Base-by-base conservation (phyloP, 2,113 vertebrate genomes). In the Thinocorus orbignyianus region DNA sequence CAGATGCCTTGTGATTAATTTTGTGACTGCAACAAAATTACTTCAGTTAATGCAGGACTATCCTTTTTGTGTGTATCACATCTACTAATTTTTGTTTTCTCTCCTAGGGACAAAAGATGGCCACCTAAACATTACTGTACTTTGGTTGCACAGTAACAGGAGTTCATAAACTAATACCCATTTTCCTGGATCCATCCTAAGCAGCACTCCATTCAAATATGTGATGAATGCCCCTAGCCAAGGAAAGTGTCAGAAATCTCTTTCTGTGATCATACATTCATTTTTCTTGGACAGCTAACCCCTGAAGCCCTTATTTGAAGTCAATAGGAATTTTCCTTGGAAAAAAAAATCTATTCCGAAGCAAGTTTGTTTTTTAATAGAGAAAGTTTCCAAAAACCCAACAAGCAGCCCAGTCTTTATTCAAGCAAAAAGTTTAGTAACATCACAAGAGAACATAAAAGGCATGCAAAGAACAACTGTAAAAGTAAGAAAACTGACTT, bases 361-460 rank as follows among this genome's bases (percentile, higher is more conserved):
- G 55, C 57, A 79, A 25, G 55, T 81, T 86, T 76, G 9, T 5
- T 76, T 87, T 74, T 44, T 35, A 61, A 89, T 35, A 57, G 19
- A 81, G 72, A 64, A 89, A 76, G 52, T 89, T 96, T 76, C 44
- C 15, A 76, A 79, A 92, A 96, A 72, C 60, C 41, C 91, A 81
- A 18, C 11, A 3, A 79, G 57, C 13, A 84, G 39, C 30, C 31
- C 52, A 69, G 31, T 54, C 44, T 89, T 92, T 91, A 84, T 57
- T 91, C 73, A 79, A 74, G 62, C 8, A 93, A 88, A 96, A 84
- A 19, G 13, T 35, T 94, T 76, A 80, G 37, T 68, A 66, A 85
- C 66, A 89, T 89, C 66, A 89, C 30, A 81, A 62, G 48, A 88
- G 33, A 94, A 89, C 86, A 94, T 89, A 93, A 96, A 95, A 94